Evolutionary conservation across 2,888 invertebrate genomes (phyloP), one percentile per base, ranked within the genome.

Genomic region (Plebejus argus): DNA sequence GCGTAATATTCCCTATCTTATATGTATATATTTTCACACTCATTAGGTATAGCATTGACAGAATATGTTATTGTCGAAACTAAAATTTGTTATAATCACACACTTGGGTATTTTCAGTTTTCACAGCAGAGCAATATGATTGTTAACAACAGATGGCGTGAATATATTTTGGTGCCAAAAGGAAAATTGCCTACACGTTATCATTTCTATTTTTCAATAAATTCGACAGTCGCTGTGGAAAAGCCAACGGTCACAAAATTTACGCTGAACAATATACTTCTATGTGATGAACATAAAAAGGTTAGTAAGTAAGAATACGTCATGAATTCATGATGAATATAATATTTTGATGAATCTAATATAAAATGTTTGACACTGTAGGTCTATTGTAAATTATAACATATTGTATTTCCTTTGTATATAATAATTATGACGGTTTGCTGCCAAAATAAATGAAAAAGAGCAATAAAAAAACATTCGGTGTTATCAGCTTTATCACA

Each of bases 201-300:
- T 77, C 78, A 81, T n/a, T 92, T 93, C 77, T 86, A 86, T 78
- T 74, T 84, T 8, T 81, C 83, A 18, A 79, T 80, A 23, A 87
- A 86, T 72, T 82, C 83, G 5, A 85, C 83, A 77, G 84, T 84
- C 77, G 61, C 74, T 1, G 56, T 76, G 0, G 77, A 80, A 15
- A 85, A 89, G 2, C 93, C 93, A 0, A 78, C 80, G 10, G 86
- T 93, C 0, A 82, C 82, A 1, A 82, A 82, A 56, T 85, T 93
- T 61, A 79, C 83, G 23, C 79, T 93, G 23, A 93, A 93, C 80
- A 87, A 89, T 77, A 83, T 87, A 6, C 86, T 84, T n/a, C 83
- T 93, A 23, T 93, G 93, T 76, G 85, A 88, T 82, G 87, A 87
- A 2, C 82, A 79, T 53, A 86, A 91, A 39, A 93, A 91, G 89